A percentile compares a stretch with the other conserved stretches of the same genome.
Conservation (phyloP, 2,888 invertebrate genomes). For the Eucera pruinosa region DNA sequence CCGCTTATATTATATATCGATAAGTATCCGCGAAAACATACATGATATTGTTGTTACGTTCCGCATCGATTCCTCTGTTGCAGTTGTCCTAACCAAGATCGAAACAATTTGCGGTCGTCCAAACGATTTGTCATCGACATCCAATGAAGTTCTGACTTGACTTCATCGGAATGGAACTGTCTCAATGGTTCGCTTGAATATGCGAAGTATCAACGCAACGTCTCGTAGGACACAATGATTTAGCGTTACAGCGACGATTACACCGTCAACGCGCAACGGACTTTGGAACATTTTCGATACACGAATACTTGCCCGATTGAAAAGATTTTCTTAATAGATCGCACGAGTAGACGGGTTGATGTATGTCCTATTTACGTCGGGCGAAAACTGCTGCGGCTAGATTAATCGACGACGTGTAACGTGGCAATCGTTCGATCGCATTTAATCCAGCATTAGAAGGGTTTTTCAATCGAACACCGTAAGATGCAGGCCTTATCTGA, state of each 20-base stretch:
- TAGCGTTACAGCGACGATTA: slow-evolving; percentile 45
- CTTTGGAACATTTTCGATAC: slow-evolving; percentile 13
- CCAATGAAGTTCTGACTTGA: slow-evolving; percentile 31
- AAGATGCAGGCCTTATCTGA: slow-evolving; percentile 51
- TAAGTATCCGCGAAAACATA: slow-evolving; percentile 52
- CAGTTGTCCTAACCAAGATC: neutral
- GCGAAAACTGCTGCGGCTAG: slow-evolving; percentile 46
- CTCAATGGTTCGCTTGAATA: slow-evolving; percentile 33
- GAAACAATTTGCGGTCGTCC: slow-evolving; percentile 47
- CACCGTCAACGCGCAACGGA: neutral
- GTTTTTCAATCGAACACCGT: slow-evolving; percentile 35
- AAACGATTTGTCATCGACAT: slow-evolving; percentile 49
- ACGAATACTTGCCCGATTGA: slow-evolving; percentile 8
- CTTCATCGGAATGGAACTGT: too few relatives aligned
- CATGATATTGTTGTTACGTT: slow-evolving; percentile 60
- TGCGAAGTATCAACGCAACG: slow-evolving; percentile 17
- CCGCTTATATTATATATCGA: slow-evolving; percentile 13
- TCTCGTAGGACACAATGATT: slow-evolving; percentile 38
- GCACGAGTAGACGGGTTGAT: slow-evolving; percentile 30
- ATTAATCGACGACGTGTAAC: slow-evolving; percentile 54
- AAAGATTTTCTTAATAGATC: slow-evolving; percentile 63
- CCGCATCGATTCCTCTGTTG: slow-evolving; percentile 46
- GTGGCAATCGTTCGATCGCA: slow-evolving; percentile 48
- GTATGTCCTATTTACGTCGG: slow-evolving; percentile 54
- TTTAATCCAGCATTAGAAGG: slow-evolving; percentile 58